Base-by-base conservation (phyloP, 2,888 invertebrate genomes). In the Idaea dimidiata region DNA sequence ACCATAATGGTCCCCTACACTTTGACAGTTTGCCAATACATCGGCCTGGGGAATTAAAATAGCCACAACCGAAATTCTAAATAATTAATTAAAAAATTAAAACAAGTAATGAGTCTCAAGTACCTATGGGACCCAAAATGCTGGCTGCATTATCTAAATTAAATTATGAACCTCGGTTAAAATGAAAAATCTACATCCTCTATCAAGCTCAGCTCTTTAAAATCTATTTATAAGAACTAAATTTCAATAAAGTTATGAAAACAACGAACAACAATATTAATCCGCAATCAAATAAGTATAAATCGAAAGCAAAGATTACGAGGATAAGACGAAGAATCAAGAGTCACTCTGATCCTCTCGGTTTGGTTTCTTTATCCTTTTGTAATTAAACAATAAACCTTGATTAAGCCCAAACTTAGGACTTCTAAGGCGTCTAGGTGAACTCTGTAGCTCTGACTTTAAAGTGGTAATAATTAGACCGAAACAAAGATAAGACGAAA, bases 361-460 rank as follows among this genome's bases (percentile, higher is more conserved):
- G 67, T 74, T 76, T 61, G 65, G 61, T 57, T 58, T 57, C 66
- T 60, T 66, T 70, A 68, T 67, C 62, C 60, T 58, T 56, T 61
- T 59, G 62, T 71, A 71, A 72, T 74, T 72, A 70, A 70, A 68
- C 71, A 68, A 68, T 72, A 66, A 73, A 72, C 68, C 74, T 72
- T 66, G 69, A 69, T 69, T 43, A 62, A 63, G 57, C 61, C 33
- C 53, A 56, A 60, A 60, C 61, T 60, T 57, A 33, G 31, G 53
- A 56, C 17, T 62, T 62, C 60, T 62, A 59, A 43, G 43, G 8
- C 43, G 10, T 43, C 43, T 43, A 43, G 43, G 43, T 43, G 43
- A 43, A 43, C 43, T 14, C 43, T 43, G 10, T 3, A 7, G 6
- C 43, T 43, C 10, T 43, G 43, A 10, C 43, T 43, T 43, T 10